A percentile compares a stretch with the other conserved stretches of the same genome.
These are phyloP conservation scores for Enteromius afrohamiltoni DNA, from an alignment of 2,797 vertebrate species.

Conservation along the genomic window DNA sequence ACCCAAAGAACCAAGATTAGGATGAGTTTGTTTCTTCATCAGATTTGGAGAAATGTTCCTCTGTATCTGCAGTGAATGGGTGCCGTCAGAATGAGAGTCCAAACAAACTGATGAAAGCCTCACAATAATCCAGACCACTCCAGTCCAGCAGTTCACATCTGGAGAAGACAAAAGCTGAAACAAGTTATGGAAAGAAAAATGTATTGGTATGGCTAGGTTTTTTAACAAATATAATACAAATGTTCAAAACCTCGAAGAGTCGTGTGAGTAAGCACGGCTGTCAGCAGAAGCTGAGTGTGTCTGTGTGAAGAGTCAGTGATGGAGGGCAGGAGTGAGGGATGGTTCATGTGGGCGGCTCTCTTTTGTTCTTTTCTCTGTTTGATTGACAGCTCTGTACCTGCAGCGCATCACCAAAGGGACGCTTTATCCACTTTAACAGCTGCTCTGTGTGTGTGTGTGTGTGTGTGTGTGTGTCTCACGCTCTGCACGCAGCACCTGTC, in stretches of 20 bases:
- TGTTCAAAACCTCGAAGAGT: neutral
- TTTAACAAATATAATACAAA: no score
- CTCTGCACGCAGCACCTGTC: neutral
- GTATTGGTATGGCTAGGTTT: no score
- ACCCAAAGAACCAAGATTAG: neutral
- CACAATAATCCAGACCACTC: neutral
- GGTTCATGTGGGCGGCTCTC: neutral
- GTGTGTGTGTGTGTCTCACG: neutral
- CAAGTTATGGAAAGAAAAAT: no score
- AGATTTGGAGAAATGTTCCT: neutral
- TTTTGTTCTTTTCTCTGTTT: slow-evolving; percentile 12
- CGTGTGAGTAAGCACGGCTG: neutral
- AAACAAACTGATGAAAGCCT: neutral
- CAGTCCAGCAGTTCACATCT: neutral
- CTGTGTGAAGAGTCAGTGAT: neutral
- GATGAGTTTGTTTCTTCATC: neutral
- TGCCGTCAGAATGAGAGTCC: neutral
- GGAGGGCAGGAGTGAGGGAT: slow-evolving; percentile 12
- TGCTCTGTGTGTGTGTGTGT: slow-evolving; percentile 16
- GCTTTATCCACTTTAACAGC: slow-evolving; percentile 29
- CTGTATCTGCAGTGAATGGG: neutral
- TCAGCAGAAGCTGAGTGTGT: neutral
- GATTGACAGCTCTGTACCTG: slow-evolving; percentile 49
- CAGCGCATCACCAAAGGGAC: neutral
- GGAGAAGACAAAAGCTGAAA: neutral